phyloP scores from a whole-genome alignment of 53 echinoderm and acorn worm genomes.

The Mesocentrotus franciscanus region DNA sequence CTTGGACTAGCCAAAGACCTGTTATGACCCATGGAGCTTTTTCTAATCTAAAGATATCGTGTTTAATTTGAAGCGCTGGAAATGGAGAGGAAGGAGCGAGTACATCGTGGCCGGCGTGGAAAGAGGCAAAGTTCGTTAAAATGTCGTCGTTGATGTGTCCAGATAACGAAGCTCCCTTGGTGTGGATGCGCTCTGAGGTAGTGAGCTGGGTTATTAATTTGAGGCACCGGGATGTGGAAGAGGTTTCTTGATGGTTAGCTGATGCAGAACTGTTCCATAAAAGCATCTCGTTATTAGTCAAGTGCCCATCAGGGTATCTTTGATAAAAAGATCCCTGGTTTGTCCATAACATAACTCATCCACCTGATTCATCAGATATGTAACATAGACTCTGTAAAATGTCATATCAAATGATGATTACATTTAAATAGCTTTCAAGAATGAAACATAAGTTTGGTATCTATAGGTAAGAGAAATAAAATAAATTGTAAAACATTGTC shows the following conservation, averaged over 20 bases:
- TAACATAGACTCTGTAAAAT: too few relatives aligned
- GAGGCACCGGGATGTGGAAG: slow-evolving; percentile 7
- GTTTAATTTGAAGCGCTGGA: slow-evolving; percentile 21
- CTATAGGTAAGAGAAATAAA: too few relatives aligned
- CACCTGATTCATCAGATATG: too few relatives aligned
- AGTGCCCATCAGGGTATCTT: background rate
- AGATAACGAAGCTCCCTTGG: slow-evolving; percentile 18
- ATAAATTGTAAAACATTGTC: too few relatives aligned
- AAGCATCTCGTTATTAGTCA: background rate
- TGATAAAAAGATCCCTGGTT: background rate
- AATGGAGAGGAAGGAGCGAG: background rate
- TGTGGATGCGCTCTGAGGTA: background rate
- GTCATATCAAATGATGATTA: too few relatives aligned
- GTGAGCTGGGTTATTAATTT: slow-evolving; percentile 32
- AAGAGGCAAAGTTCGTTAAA: slow-evolving; percentile 50
- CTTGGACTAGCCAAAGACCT: slow-evolving; percentile 22
- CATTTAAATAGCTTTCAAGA: too few relatives aligned
- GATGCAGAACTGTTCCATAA: background rate
- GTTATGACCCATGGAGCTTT: background rate
- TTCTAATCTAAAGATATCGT: slow-evolving; percentile 44
- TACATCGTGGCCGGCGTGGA: background rate
- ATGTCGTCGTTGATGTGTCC: slow-evolving; percentile 42
- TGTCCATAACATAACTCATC: background rate
- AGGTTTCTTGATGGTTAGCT: background rate
- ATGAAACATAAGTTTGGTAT: too few relatives aligned